Base-by-base conservation (phyloP, 2,888 invertebrate genomes). In the Amorpha juglandis region DNA sequence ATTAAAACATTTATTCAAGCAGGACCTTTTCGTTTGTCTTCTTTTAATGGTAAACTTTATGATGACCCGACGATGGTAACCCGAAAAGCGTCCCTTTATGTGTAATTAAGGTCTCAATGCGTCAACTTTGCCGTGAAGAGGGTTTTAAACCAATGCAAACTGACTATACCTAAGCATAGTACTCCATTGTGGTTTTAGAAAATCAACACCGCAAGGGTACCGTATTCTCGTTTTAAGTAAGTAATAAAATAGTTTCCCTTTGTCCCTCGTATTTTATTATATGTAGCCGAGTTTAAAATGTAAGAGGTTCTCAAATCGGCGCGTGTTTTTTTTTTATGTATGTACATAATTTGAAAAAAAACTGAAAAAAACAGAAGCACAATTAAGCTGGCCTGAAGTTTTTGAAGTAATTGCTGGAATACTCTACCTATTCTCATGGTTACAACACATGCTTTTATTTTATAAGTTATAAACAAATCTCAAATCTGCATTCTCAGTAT, bases 61-160 rank as follows among this genome's bases (percentile, higher is more conserved):
- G 79, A 82, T 83, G 84, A 79, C 81, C 78, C 78, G 77, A 78
- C 76, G 69, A 75, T 79, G 80, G 80, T 76, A 72, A 76, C 63
- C 74, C 75, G 75, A 69, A 82, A 87, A 86, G 82, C 82, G 83
- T 62, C 74, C 82, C 82, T 82, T 76, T 77, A 79, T 81, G 81
- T 82, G 83, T 90, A 89, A 89, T 89, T 89, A 88, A 86, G 83
- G 81, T 77, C 80, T 78, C 78, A 77, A 80, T 82, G 86, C 84
- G 83, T 86, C 85, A 88, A 89, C 84, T 87, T 87, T 82, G 70
- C 79, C 82, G 78, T 87, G 87, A 88, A 83, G 83, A 88, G 87
- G 87, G 86, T 86, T 86, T 79, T 79, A 82, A 84, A 82, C 82
- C 80, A 81, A 81, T 76, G 80, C 74, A 76, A 80, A 80, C 80